Conservation (phyloP, 2,888 invertebrate genomes). For the Cerastis rubricosa region DNA sequence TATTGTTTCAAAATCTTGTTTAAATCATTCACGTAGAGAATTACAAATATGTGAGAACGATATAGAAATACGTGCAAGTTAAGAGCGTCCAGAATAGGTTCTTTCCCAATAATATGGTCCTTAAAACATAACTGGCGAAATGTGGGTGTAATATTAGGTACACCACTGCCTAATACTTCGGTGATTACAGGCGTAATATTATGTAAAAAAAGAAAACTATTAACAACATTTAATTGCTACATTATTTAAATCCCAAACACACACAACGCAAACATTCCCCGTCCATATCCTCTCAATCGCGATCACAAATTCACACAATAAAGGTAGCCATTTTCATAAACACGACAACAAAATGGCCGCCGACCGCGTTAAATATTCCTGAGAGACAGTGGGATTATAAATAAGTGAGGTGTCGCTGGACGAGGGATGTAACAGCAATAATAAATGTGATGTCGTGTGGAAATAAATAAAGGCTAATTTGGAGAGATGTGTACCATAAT, state of each 20-base stretch:
- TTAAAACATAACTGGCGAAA: too few species aligned
- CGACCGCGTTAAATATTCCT: constrained; percentile 44
- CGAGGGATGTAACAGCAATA: constrained; percentile 1
- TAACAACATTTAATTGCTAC: neutral
- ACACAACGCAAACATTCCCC: constrained; percentile 2
- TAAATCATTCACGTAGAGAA: too few species aligned
- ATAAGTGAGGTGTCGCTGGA: constrained; percentile 33
- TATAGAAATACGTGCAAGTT: too few species aligned
- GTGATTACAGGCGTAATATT: too few species aligned
- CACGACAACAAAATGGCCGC: constrained; percentile 34
- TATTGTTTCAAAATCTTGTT: too few species aligned
- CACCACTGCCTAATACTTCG: too few species aligned
- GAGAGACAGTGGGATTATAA: constrained; percentile 24
- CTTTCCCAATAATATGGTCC: too few species aligned
- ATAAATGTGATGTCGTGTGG: constrained; percentile 9
- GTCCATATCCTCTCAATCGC: neutral
- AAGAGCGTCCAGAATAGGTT: too few species aligned
- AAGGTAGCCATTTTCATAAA: constrained; percentile 52
- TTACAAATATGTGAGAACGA: too few species aligned
- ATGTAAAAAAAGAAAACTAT: neutral
- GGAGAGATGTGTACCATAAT: neutral
- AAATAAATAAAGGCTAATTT: constrained; percentile 2
- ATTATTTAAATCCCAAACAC: neutral
- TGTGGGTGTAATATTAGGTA: too few species aligned
- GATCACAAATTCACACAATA: constrained; percentile 5